Percentiles rank a stretch among this genome's conserved stretches.
These are phyloP conservation scores for Ptilodon capucinus DNA, from an alignment of 2,888 invertebrate species.

Conservation along the genomic window DNA sequence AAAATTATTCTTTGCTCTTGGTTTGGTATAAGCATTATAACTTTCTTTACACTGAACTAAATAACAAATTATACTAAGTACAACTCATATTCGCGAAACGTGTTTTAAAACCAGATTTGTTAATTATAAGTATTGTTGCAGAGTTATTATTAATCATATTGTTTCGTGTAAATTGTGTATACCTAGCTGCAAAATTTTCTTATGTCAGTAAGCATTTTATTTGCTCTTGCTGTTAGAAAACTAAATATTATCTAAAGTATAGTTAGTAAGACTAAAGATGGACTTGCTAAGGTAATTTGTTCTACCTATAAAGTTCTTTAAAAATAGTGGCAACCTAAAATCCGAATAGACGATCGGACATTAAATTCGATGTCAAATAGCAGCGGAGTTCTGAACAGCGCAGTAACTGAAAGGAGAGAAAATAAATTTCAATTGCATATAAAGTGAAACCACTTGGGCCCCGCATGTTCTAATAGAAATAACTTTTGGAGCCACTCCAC, in stretches of 20 bases:
- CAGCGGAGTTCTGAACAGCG: constrained; percentile 10
- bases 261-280: too few species aligned
- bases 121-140: constrained; percentile 8
- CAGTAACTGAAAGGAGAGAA: constrained; percentile 13
- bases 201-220: too few species aligned
- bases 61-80: background rate
- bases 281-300: too few species aligned
- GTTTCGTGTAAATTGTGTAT: too few species aligned
- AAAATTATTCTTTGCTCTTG: constrained; percentile 49
- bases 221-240: too few species aligned
- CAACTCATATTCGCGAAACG: background rate
- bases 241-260: too few species aligned
- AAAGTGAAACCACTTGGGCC: constrained; percentile 15
- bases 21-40: constrained; percentile 26
- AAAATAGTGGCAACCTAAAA: constrained; percentile 10
- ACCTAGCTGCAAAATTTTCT: too few species aligned
- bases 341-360: constrained; percentile 14
- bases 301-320: too few species aligned
- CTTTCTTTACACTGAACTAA: constrained; percentile 17
- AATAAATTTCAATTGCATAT: constrained; percentile 28
- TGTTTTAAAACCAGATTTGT: background rate
- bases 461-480: constrained; percentile 29
- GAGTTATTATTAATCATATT: too few species aligned
- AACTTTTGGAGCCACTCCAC: constrained; percentile 32
- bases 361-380: constrained; percentile 24